Conservation (phyloP, 92 coral and sea anemone genomes). For the Porites cylindrica region DNA sequence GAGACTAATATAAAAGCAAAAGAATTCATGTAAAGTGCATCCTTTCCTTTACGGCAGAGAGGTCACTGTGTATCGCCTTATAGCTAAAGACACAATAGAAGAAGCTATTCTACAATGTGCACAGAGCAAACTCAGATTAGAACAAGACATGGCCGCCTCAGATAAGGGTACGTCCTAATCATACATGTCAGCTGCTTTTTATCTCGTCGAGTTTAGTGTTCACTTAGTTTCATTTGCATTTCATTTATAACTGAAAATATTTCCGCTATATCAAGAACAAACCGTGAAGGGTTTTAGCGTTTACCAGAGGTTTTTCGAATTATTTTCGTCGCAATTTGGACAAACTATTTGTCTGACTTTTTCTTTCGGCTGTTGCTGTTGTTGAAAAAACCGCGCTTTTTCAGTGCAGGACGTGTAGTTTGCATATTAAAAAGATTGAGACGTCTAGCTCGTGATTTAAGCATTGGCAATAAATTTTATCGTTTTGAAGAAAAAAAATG, state of each 20-base stretch:
- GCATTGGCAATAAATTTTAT: no score
- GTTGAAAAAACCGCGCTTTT: no score
- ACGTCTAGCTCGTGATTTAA: no score
- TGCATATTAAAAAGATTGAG: no score
- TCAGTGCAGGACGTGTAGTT: no score
- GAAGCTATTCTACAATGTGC: conserved; percentile 90
- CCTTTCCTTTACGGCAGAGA: conserved; percentile 52
- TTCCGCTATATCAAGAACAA: not conserved
- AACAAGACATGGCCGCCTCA: conserved; percentile 83
- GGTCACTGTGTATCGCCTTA: conserved; percentile 89
- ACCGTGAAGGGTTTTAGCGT: no score
- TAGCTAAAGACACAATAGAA: conserved; percentile 86
- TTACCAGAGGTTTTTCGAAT: no score
- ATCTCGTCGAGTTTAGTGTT: not conserved
- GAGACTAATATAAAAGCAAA: not conserved
- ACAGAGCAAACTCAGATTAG: conserved; percentile 82
- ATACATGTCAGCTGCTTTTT: not conserved
- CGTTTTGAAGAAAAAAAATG: no score
- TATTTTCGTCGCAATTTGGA: no score
- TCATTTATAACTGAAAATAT: not conserved
- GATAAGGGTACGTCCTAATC: conserved; percentile 55
- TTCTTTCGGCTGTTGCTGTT: no score
- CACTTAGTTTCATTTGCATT: not conserved
- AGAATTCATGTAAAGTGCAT: not conserved
- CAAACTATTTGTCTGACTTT: no score